Evolutionary conservation across 2,113 vertebrate species (phyloP).

Genomic region (Tyrannus savana): DNA sequence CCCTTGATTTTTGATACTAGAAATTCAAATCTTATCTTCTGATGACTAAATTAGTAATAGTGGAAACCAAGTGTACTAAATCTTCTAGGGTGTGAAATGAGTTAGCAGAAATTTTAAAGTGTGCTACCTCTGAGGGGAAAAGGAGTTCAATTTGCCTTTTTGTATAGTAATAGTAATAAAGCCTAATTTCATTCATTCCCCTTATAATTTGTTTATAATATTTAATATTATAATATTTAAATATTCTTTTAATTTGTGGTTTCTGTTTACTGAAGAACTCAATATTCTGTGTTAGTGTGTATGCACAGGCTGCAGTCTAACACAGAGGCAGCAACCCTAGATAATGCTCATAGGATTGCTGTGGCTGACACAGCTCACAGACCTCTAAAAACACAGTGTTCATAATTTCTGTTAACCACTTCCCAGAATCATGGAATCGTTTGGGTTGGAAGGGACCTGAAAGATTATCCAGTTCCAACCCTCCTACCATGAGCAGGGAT

Average conservation of each 20-base stretch:
- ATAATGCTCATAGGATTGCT: background rate
- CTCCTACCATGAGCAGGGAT: fast-evolving
- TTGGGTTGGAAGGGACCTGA: background rate
- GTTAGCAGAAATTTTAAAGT: background rate
- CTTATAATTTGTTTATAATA: background rate
- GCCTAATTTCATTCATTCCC: background rate
- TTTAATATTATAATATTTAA: background rate
- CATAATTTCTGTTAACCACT: background rate
- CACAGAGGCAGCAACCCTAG: background rate
- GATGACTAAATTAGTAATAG: background rate
- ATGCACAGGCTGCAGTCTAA: background rate
- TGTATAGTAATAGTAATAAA: background rate
- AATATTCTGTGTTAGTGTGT: background rate
- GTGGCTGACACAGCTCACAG: background rate
- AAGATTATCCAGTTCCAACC: background rate
- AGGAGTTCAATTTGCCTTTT: background rate
- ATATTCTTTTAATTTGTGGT: background rate
- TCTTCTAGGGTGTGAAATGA: background rate
- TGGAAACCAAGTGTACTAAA: background rate
- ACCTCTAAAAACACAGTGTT: background rate
- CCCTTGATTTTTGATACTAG: background rate
- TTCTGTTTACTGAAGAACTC: background rate
- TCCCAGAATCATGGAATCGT: background rate
- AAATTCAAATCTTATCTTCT: background rate
- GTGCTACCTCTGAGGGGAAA: background rate